Conservation (phyloP, 30 jellyfish, hydroid and myxozoan genomes). For the Aurelia aurita region DNA sequence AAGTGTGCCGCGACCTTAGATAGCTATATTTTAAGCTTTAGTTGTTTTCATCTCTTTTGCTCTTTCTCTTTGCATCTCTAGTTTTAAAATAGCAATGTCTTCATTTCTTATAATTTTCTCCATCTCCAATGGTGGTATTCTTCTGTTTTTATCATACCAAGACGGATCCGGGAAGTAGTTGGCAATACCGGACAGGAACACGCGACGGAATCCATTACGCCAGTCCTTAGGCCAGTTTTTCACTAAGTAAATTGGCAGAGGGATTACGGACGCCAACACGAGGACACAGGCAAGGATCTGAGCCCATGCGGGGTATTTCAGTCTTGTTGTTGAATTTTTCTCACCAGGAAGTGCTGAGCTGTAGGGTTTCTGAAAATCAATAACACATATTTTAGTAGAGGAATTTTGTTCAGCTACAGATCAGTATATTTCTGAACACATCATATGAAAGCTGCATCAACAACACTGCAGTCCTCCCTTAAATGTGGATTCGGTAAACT, state of each 20-base stretch:
- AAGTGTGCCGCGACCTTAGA: background rate
- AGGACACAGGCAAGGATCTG: constrained; percentile 87
- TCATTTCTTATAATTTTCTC: constrained; percentile 75
- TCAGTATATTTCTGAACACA: background rate
- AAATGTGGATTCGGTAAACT: no score
- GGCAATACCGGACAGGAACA: constrained; percentile 72
- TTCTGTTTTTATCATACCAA: constrained; percentile 68
- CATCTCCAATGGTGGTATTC: constrained; percentile 85
- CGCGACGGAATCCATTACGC: constrained; percentile 71
- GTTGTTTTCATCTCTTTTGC: background rate
- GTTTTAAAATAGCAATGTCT: constrained; percentile 66
- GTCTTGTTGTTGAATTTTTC: constrained; percentile 60
- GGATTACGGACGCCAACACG: constrained; percentile 90
- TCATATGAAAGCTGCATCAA: no score
- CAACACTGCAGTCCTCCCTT: no score
- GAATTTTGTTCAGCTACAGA: background rate
- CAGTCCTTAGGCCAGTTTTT: constrained; percentile 95
- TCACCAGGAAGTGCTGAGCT: constrained; percentile 68
- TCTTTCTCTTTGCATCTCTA: constrained; percentile 47
- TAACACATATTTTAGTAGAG: no score
- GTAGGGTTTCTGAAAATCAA: constrained; percentile 55
- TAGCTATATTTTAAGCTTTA: background rate
- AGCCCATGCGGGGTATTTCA: constrained; percentile 90
- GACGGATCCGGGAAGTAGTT: constrained; percentile 91
- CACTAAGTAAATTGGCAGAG: constrained; percentile 85